Base-by-base conservation (phyloP, 2,888 invertebrate species). In the Metopia argyrocephala region DNA sequence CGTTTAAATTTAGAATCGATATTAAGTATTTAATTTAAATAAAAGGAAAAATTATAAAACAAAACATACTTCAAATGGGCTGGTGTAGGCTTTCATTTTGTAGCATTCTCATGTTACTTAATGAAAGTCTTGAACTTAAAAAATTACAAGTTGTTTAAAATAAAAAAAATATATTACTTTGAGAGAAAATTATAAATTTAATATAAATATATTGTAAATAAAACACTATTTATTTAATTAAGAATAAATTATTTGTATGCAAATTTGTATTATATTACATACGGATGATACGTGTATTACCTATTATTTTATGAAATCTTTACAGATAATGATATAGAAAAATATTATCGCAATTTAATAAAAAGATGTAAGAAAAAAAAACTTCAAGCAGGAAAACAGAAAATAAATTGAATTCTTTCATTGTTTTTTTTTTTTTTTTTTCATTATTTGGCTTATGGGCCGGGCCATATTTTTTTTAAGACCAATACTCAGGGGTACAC, bases 31-130 rank as follows among this genome's bases (percentile, higher is more conserved):
- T n/a, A n/a, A n/a, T n/a, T n/a, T n/a, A n/a, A n/a, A n/a, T n/a
- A n/a, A n/a, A n/a, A n/a, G n/a, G n/a, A n/a, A n/a, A n/a, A n/a
- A n/a, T 68, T 68, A n/a, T 20, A 9, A 28, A 20, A 38, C 15
- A 65, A 57, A 9, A 45, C 18, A 4, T 23, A 45, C 15, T 28
- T 46, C 27, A 75, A 78, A 66, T 84, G 88, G 88, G 88, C 88
- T 88, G 89, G 87, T 89, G 85, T 85, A 85, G 86, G 85, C 87
- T 87, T 85, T 84, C 84, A 86, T 79, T 84, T 25, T 62, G 5
- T 70, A 75, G 62, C 66, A 75, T 57, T 28, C 7, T 9, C 6
- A 18, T 78, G 70, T 9, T 78, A 61, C 70, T 45, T 28, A 81
- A 59, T 85, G 84, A 85, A 85, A 84, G 83, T 84, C 83, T 83